These are phyloP conservation scores for Pardalotus punctatus DNA, from an alignment of 2,113 vertebrate species.

Conservation along the genomic window DNA sequence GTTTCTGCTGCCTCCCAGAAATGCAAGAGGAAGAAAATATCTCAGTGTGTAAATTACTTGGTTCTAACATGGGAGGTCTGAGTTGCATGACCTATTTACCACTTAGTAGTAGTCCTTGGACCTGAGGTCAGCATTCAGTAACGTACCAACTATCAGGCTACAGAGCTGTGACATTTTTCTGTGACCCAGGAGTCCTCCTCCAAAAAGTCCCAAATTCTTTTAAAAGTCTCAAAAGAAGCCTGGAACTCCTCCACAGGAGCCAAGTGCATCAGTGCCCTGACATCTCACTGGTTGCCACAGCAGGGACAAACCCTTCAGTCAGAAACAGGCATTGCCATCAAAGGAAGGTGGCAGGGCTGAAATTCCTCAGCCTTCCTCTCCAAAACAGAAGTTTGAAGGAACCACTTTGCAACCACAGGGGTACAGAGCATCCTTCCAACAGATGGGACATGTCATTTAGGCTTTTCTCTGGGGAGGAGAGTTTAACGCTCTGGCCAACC, in stretches of 20 bases:
- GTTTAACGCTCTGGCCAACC: not conserved
- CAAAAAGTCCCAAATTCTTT: not conserved
- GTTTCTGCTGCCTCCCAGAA: not conserved
- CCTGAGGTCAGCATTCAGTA: not conserved
- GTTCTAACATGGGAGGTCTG: not conserved
- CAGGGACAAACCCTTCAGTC: rapidly evolving
- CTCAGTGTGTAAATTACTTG: rapidly evolving
- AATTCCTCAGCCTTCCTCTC: not conserved
- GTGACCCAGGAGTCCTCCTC: not conserved
- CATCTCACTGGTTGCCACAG: not conserved
- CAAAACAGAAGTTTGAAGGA: not conserved
- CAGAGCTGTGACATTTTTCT: not conserved
- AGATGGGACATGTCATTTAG: not conserved
- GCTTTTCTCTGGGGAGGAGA: not conserved
- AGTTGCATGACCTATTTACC: not conserved
- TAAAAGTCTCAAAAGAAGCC: not conserved
- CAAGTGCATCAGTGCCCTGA: not conserved
- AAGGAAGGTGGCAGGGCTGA: not conserved
- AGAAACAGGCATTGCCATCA: not conserved
- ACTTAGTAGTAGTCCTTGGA: not conserved
- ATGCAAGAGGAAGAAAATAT: not conserved
- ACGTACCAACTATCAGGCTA: rapidly evolving
- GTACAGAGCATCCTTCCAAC: not conserved
- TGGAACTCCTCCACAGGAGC: rapidly evolving
- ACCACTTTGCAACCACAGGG: not conserved